Conservation (phyloP, 1,140 invertebrate species). For the Helicoverpa zea region DNA sequence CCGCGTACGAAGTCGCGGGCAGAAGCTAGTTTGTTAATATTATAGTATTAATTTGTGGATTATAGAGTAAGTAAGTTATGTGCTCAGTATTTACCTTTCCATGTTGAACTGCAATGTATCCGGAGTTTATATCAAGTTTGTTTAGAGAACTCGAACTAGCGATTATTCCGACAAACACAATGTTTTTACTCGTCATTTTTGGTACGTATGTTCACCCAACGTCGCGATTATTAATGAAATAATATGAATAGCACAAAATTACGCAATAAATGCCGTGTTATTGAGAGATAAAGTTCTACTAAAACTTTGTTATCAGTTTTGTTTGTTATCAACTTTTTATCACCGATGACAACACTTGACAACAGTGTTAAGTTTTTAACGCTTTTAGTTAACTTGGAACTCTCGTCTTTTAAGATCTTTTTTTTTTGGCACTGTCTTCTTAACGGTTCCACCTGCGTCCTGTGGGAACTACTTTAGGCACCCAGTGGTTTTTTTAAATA, state of each 20-base stretch:
- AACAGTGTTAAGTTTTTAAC: not conserved
- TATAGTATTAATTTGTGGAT: not conserved
- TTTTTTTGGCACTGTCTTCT: no score
- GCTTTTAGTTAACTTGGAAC: not conserved
- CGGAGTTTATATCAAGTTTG: constrained; percentile 62
- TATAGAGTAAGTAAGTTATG: not conserved
- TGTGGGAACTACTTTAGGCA: no score
- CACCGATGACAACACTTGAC: not conserved
- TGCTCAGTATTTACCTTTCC: constrained; percentile 71
- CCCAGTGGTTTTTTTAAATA: no score
- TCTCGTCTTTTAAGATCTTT: not conserved
- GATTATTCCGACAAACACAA: constrained; percentile 73
- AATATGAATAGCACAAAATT: not conserved
- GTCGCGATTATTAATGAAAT: not conserved
- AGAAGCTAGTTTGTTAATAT: not conserved
- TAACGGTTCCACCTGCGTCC: no score
- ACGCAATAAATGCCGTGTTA: constrained; percentile 12
- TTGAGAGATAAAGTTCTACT: not conserved
- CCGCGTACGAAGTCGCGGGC: no score
- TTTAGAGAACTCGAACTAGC: constrained; percentile 65
- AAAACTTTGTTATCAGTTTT: constrained; percentile 9
- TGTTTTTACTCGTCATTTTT: constrained; percentile 55
- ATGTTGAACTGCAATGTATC: constrained; percentile 72
- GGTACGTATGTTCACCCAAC: not conserved
- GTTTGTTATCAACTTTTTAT: not conserved